Evolutionary conservation across 2,797 vertebrate species (phyloP), one percentile per base, ranked within the genome.

Genomic region (Cuculus canorus): DNA sequence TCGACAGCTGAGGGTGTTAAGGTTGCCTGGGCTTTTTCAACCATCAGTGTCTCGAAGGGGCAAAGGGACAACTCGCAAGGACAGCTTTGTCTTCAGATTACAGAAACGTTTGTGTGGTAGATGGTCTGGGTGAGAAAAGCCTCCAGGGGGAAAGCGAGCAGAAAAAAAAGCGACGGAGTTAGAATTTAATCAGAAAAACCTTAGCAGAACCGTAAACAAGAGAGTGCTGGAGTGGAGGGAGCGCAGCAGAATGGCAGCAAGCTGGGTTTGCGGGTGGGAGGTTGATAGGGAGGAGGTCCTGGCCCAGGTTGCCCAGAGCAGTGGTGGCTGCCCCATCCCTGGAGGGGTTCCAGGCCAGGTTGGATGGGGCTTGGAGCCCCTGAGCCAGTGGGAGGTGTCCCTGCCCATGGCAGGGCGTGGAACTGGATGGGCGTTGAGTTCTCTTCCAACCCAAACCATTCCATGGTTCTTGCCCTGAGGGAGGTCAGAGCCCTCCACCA

Each of bases 241-340:
- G 22, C 28, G 3, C 2, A 3, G 63, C 37, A 77, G 2, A 28
- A 4, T 0, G 17, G 50, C 41, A 65, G 30, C 2, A 3, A 12
- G 76, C 37, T 30, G 68, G 7, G 0, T 17, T 4, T 1, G 0
- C 82, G 28, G 63, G 14, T 16, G 33, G 14, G 63, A 60, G 15
- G 45, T 47, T 47, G 45, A 47, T 13, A 43, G 13, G 43, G 43
- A 43, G 43, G 43, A 45, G 45, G 45, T 17, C 45, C 45, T 45
- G 45, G 45, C 17, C 17, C 45, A 19, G 45, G 43, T 14, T 43
- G 45, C 21, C 45, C 45, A 47, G 21, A 47, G 45, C 8, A 21
- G 45, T 21, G 19, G 45, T 47, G 19, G 19, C 22, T 48, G 47
- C 47, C 47, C 47, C 47, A 48, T 48, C 47, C 47, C 47, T 48